phyloP scores from a whole-genome alignment of 1,140 invertebrate genomes.

The Zaprionus camerounensis region DNA sequence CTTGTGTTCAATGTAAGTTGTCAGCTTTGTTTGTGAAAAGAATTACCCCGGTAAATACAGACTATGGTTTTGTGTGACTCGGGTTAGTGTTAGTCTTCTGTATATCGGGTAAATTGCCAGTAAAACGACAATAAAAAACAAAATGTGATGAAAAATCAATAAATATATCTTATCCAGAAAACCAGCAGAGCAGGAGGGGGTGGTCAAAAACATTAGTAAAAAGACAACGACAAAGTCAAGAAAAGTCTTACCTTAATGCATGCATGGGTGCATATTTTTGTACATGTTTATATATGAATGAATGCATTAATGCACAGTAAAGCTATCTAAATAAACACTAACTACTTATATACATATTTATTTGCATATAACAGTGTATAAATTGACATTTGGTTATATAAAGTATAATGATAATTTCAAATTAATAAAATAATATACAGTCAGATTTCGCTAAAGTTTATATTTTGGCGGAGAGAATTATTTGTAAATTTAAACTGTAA shows the following conservation, averaged over 20 bases:
- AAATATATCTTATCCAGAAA: neutral
- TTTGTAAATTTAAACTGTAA: neutral
- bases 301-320: neutral
- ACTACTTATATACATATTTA: neutral
- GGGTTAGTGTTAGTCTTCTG: neutral
- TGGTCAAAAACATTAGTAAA: neutral
- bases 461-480: neutral
- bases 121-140: neutral
- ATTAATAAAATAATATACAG: neutral
- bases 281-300: neutral
- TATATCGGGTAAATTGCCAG: neutral
- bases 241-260: neutral
- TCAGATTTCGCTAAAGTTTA: neutral
- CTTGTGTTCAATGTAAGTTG: constrained; percentile 1
- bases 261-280: neutral
- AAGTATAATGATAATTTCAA: neutral
- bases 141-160: constrained; percentile 5
- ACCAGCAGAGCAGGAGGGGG: neutral
- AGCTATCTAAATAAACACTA: neutral
- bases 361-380: neutral
- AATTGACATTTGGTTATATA: neutral
- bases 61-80: neutral
- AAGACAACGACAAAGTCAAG: neutral
- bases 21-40: neutral
- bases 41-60: neutral